These are phyloP conservation scores for Minunthozetes semirufus DNA, from an alignment of 2,888 invertebrate species.

Conservation along the genomic window DNA sequence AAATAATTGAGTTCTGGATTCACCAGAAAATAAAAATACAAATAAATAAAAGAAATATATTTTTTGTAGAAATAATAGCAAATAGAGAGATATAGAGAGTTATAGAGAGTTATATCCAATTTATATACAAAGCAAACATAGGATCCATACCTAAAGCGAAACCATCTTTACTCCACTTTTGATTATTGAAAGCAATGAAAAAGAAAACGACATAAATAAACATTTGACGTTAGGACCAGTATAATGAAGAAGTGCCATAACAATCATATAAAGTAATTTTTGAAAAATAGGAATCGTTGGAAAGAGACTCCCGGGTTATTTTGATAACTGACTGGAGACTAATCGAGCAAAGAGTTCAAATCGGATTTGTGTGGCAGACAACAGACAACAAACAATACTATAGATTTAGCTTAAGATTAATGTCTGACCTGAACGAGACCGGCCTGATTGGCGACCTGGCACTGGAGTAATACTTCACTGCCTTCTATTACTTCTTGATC, in stretches of 20 bases:
- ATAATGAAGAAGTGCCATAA: too few relatives aligned
- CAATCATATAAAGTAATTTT: neutral
- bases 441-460: slow-evolving; percentile 72
- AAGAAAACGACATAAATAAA: too few relatives aligned
- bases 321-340: too few relatives aligned
- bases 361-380: neutral
- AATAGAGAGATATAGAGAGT: neutral
- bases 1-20: too few relatives aligned
- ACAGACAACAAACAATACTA: neutral
- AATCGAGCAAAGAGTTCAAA: neutral
- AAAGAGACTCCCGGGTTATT: too few relatives aligned
- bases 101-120: neutral
- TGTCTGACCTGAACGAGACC: slow-evolving; percentile 64
- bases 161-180: slow-evolving; percentile 79
- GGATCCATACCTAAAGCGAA: slow-evolving; percentile 68
- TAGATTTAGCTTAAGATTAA: neutral
- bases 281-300: too few relatives aligned
- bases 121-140: neutral
- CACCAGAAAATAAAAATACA: too few relatives aligned
- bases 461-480: slow-evolving; percentile 70
- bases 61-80: neutral
- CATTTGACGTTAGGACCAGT: too few relatives aligned
- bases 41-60: too few relatives aligned
- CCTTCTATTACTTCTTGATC: slow-evolving; percentile 75
- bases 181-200: neutral